Percentiles rank a stretch among this genome's conserved stretches.
Conservation (phyloP, 2,113 vertebrate genomes). For the Tyto alba region DNA sequence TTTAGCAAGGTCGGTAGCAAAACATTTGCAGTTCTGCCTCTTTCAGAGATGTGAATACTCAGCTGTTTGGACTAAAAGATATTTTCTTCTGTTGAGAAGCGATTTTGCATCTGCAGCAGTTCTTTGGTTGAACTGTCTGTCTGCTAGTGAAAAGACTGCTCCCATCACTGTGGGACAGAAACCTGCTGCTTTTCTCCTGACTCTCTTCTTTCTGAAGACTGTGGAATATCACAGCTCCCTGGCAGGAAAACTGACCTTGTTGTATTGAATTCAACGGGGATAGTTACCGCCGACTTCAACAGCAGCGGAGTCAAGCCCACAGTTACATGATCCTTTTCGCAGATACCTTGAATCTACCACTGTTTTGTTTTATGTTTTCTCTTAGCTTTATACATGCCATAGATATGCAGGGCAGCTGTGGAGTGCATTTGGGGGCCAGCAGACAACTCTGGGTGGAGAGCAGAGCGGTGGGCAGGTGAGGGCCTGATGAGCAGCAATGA, state of each 20-base stretch:
- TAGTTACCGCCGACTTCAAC: not conserved
- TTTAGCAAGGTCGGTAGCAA: not conserved
- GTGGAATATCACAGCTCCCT: not conserved
- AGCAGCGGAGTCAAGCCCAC: not conserved
- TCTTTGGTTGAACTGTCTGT: not conserved
- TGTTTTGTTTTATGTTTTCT: not conserved
- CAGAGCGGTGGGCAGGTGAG: not conserved
- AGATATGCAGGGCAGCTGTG: fast-evolving
- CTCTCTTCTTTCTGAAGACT: not conserved
- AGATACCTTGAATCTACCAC: not conserved
- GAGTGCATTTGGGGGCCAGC: not conserved
- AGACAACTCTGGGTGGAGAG: fast-evolving
- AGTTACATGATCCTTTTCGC: not conserved
- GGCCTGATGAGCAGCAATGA: not conserved
- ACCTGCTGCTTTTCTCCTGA: not conserved
- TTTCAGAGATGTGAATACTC: not conserved
- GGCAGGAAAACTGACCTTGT: not conserved
- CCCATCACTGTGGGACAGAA: not conserved
- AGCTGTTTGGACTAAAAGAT: not conserved
- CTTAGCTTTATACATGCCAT: fast-evolving
- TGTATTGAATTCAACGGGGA: not conserved
- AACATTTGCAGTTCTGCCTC: not conserved
- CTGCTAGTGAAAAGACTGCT: not conserved
- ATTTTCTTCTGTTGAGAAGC: not conserved
- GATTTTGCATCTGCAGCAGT: not conserved